Evolutionary conservation across 2,113 vertebrate species (phyloP), one percentile per base, ranked within the genome.

Genomic region (Dromas ardeola): DNA sequence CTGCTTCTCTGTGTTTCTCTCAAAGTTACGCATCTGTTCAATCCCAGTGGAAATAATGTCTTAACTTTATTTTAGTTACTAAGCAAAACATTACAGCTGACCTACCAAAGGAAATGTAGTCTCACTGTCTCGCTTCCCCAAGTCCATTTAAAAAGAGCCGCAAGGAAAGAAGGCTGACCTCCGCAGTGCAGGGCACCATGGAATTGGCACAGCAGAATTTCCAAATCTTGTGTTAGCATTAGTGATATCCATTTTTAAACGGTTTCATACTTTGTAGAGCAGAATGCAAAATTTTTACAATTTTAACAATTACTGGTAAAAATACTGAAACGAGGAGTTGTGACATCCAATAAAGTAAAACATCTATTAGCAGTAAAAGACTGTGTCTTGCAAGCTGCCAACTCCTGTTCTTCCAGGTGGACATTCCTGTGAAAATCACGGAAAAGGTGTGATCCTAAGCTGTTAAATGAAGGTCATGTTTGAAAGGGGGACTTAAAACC

Each of bases 31-130:
- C 3, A 5, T 53, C 56, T 69, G 40, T 81, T 95, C 81, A 90
- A 23, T 87, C 58, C 70, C 82, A 86, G n/a, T 58, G 82, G 83
- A 96, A 91, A 94, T 76, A 61, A 65, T 92, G 86, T 80, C 78
- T 90, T 62, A 90, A 96, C 59, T 96, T 95, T 58, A 80, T 90
- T 90, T 91, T 87, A 85, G 77, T 91, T 87, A 86, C 67, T 86
- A 88, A 89, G 88, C 74, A 70, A 86, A 95, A 92, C 88, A 93
- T 95, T 95, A 80, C 82, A 92, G 74, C 86, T 95, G 91, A 88
- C 40, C 43, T 86, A 77, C 49, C 43, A 29, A 61, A 92, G 56
- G 38, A 88, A 71, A 79, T 17, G 53, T 53, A 80, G 65, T 40
- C 62, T 88, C 47, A 69, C 42, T 90, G 61, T 43, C 58, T 88